Evolutionary conservation across 2,797 vertebrate species (phyloP).

Genomic region (Schizothorax lantsangensis): DNA sequence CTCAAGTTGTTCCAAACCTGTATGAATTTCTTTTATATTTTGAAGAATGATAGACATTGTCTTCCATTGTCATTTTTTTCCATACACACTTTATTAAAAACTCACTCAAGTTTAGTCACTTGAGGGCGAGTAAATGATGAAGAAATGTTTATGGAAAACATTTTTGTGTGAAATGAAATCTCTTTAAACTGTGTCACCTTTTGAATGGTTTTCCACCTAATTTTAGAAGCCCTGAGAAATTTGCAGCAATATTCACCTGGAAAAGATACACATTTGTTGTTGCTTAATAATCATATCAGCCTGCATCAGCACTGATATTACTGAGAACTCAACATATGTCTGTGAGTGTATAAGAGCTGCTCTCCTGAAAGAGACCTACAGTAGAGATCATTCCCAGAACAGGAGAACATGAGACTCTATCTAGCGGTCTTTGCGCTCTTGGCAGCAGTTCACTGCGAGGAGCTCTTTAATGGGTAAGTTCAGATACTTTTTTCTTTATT

Average conservation of each 20-base stretch:
- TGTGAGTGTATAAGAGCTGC: constrained; percentile 40
- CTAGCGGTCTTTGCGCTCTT: constrained; percentile 67
- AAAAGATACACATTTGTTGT: constrained; percentile 19
- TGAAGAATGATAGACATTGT: neutral
- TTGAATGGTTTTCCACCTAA: neutral
- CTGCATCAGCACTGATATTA: constrained; percentile 20
- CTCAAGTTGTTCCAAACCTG: neutral
- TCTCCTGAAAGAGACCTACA: neutral
- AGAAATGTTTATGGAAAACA: neutral
- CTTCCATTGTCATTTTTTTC: neutral
- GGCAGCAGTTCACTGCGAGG: constrained; percentile 65
- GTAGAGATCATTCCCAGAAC: neutral
- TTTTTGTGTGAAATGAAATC: neutral
- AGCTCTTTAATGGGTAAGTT: constrained; percentile 73
- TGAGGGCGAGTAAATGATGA: neutral
- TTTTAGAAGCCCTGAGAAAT: constrained; percentile 53
- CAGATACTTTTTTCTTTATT: neutral
- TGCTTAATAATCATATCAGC: neutral
- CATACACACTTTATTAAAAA: neutral
- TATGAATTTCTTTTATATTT: neutral
- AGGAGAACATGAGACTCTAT: constrained; percentile 67
- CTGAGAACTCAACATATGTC: constrained; percentile 70
- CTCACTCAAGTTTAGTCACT: neutral
- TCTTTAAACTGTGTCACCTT: neutral
- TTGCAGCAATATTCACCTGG: constrained; percentile 65